Conservation (phyloP, 2,888 invertebrate genomes). For the Thereva nobilitata region DNA sequence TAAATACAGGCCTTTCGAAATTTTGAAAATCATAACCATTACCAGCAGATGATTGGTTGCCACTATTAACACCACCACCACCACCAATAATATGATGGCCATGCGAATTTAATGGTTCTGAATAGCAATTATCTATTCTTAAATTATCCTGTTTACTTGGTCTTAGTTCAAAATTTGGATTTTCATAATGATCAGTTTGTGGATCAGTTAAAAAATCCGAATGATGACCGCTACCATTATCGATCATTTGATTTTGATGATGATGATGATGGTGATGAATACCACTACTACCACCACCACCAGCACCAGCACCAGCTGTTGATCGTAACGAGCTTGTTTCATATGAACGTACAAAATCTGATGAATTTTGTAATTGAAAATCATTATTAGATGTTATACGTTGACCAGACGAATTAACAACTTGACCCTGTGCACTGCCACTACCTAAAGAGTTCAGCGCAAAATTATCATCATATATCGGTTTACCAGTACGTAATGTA, state of each 20-base stretch:
- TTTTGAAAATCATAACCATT: constrained; percentile 61
- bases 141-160: constrained; percentile 24
- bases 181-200: constrained; percentile 57
- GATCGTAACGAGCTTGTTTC: constrained; percentile 53
- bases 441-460: constrained; percentile 60
- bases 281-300: neutral
- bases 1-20: constrained; percentile 63
- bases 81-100: neutral
- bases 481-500: constrained; percentile 75
- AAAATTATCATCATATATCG: constrained; percentile 72
- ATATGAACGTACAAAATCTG: constrained; percentile 55
- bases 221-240: constrained; percentile 41
- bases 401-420: constrained; percentile 18
- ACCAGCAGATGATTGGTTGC: too few species aligned
- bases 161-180: constrained; percentile 57
- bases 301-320: constrained; percentile 33
- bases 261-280: constrained; percentile 44
- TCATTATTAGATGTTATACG: constrained; percentile 43
- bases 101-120: constrained; percentile 51
- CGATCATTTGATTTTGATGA: constrained; percentile 36
- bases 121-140: constrained; percentile 54
- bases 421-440: constrained; percentile 35
- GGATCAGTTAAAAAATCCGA: constrained; percentile 44
- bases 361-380: constrained; percentile 48
- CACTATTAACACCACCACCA: too few species aligned